Base-by-base conservation (phyloP, 2,888 invertebrate genomes). In the Eurytoma californica region DNA sequence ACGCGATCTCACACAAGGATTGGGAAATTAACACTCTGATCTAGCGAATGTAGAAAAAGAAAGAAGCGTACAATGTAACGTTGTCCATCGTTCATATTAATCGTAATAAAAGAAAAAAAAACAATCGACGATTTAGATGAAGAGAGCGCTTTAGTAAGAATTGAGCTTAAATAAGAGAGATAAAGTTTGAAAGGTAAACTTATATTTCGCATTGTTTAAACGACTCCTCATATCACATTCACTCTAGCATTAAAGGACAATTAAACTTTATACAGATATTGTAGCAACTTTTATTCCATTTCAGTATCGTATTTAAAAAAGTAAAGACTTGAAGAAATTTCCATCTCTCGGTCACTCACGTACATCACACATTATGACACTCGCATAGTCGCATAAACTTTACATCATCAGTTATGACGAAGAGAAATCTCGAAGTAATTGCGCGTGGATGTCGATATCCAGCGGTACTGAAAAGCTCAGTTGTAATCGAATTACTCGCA, bases 191-290 rank as follows among this genome's bases (percentile, higher is more conserved):
- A 55, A 67, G 61, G 66, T 60, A 63, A 13, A 70, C 63, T 74
- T 66, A 65, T 69, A 73, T 73, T 69, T 55, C 3, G 20, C 69
- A 77, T 80, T 73, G 60, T 80, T 77, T 80, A 57, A 24, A 58
- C 39, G 39, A 75, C 77, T 77, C 49, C 57, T 69, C 77, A 68
- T 69, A 66, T 77, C 74, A 74, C 74, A 74, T 55, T 80, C 60
- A 55, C 30, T 18, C n/a, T 80, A 73, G 68, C 16, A 60, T 77
- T 69, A 63, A 72, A 75, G 47, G 14, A 55, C 66, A 74, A n/a
- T n/a, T n/a, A n/a, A 39, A 3, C 47, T 61, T 47, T 70, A 63
- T 67, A 72, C 39, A 39, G 39, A 18, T 16, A 53, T 63, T 77
- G 18, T 55, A 77, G 74, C 72, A 58, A 24, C 57, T 49, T 70